phyloP scores from a whole-genome alignment of 2,797 vertebrate genomes.

The Syncerus caffer region DNA sequence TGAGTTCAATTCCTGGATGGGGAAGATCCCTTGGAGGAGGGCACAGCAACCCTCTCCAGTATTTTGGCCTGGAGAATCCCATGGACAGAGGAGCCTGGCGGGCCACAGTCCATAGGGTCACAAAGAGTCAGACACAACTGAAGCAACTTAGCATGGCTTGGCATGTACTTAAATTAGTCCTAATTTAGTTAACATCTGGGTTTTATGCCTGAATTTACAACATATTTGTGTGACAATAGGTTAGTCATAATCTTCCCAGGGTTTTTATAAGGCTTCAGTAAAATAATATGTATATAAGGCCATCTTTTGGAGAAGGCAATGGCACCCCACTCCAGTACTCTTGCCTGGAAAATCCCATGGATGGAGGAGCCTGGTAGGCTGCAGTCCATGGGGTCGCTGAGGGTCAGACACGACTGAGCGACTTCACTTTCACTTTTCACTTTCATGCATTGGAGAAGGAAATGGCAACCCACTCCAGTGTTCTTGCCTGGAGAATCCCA shows the following conservation, averaged over 20 bases:
- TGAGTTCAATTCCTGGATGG: background rate
- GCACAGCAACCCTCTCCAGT: background rate
- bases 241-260: too few relatives aligned
- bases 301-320: too few relatives aligned
- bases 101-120: background rate
- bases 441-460: too few relatives aligned
- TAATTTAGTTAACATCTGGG: too few relatives aligned
- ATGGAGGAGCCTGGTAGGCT: background rate
- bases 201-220: too few relatives aligned
- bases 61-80: background rate
- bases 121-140: background rate
- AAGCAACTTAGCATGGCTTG: background rate
- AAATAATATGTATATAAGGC: too few relatives aligned
- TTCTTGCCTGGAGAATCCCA: background rate
- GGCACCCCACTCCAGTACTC: too few relatives aligned
- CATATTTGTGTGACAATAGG: too few relatives aligned
- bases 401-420: too few relatives aligned
- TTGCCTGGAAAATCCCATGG: background rate
- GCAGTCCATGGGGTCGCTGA: background rate
- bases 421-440: too few relatives aligned
- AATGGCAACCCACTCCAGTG: background rate
- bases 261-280: too few relatives aligned
- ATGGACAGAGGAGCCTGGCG: background rate
- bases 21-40: background rate
- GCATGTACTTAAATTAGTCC: too few relatives aligned